Evolutionary conservation across 2,888 invertebrate species (phyloP).

Genomic region (Amblyjoppa fuscipennis): DNA sequence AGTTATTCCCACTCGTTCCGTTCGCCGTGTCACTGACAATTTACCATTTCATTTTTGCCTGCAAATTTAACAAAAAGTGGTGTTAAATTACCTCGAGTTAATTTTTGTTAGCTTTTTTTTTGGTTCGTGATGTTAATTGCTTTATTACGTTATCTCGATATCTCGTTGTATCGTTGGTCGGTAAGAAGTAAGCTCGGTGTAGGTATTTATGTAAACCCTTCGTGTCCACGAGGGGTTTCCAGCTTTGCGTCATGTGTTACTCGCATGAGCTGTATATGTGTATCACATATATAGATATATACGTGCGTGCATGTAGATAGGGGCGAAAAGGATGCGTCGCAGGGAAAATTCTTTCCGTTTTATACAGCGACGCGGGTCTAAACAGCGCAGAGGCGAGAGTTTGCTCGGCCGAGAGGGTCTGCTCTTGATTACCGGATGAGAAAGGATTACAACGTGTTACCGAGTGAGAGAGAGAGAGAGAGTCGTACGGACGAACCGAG

Average conservation of each 20-base stretch:
- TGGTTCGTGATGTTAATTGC: background rate
- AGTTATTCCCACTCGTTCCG: too few relatives aligned
- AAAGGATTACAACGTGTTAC: conserved; percentile 75
- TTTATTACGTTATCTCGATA: conserved; percentile 2
- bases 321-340: background rate
- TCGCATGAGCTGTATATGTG: background rate
- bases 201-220: conserved; percentile 13
- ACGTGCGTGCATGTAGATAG: background rate
- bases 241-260: conserved; percentile 32
- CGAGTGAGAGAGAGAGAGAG: conserved; percentile 24
- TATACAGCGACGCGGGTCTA: conserved; percentile 21
- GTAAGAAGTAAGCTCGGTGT: background rate
- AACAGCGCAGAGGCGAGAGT: background rate
- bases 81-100: background rate
- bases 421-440: conserved; percentile 77
- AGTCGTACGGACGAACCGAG: conserved; percentile 39
- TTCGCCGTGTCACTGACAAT: too few relatives aligned
- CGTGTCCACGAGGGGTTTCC: conserved; percentile 18
- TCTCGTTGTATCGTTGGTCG: background rate
- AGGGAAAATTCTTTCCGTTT: conserved; percentile 41
- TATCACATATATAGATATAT: background rate
- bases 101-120: background rate
- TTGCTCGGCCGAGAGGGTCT: conserved; percentile 64
- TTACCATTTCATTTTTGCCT: too few relatives aligned
- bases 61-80: too few relatives aligned